Base-by-base conservation (phyloP, 2,113 vertebrate genomes). In the Delphinapterus leucas region DNA sequence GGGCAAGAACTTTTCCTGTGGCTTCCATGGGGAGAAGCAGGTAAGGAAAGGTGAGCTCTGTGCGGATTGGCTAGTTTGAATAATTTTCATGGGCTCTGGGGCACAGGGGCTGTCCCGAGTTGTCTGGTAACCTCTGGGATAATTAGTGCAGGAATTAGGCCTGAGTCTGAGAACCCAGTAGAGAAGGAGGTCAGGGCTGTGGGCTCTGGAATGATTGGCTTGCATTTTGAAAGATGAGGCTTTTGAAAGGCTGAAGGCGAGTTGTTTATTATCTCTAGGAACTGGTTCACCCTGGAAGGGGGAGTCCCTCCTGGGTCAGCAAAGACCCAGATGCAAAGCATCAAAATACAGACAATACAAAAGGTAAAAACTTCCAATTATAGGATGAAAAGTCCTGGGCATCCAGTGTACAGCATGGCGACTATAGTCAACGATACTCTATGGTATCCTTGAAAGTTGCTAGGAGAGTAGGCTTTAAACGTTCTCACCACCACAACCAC, bases 1-100 rank as follows among this genome's bases (percentile, higher is more conserved):
- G 44, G 21, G 8, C 7, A 23, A 77, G 41, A 73, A 20, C 2
- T 44, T 63, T 41, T 23, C 10, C n/a, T 17, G 33, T 53, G 65
- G 2, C 12, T 63, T 41, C 12, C 17, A 2, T 0, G 20, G 68
- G 63, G 55, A n/a, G 36, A 9, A 84, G 7, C 1, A 7, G 25
- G 41, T 4, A 2, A 17, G 14, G 8, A 26, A 4, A 9, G 73
- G 23, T 12, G 26, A n/a, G 49, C 55, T 44, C 31, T 36, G 17
- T 41, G 5, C 5, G 31, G 73, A 36, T 41, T 31, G 21, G 17
- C 28, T 21, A 63, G 4, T 44, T 28, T 8, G 6, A 70, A 10
- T 58, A 3, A 55, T 67, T 26, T 88, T 63, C 61, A 3, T 0
- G 1, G 53, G 41, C 38, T 18, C 28, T 26, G 1, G 44, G n/a